Conservation (phyloP, 1,140 invertebrate species). For the Neomicropteryx cornuta region DNA sequence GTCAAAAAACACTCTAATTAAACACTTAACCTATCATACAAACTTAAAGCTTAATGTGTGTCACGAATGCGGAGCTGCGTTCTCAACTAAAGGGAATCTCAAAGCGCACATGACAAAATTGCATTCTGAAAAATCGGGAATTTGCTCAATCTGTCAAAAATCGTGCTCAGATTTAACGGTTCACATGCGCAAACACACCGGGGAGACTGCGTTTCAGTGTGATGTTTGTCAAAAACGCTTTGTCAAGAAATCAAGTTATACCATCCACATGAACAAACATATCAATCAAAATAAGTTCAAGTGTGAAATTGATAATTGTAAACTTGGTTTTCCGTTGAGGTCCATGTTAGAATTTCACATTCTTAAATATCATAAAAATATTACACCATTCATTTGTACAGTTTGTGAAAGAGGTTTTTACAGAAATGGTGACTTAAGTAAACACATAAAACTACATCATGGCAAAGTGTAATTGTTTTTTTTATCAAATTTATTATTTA, state of each 20-base stretch:
- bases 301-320: constrained; percentile 8
- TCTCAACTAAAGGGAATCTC: constrained; percentile 40
- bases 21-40: constrained; percentile 30
- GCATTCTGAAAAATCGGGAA: constrained; percentile 11
- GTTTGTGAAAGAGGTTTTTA: constrained; percentile 9
- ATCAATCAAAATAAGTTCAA: constrained; percentile 7
- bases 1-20: constrained; percentile 32
- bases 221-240: constrained; percentile 29
- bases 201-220: constrained; percentile 61
- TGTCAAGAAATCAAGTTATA: constrained; percentile 22
- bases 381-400: constrained; percentile 8
- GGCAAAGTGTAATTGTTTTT: no score
- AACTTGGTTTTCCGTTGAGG: constrained; percentile 6
- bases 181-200: constrained; percentile 58
- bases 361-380: constrained; percentile 12
- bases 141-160: constrained; percentile 37
- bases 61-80: constrained; percentile 49
- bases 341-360: constrained; percentile 12
- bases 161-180: constrained; percentile 50
- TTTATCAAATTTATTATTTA: no score
- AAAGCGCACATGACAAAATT: constrained; percentile 11
- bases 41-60: constrained; percentile 43
- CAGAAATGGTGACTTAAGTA: constrained; percentile 9
- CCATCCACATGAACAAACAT: constrained; percentile 46
- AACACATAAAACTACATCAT: constrained; percentile 6